A percentile compares a stretch with the other conserved stretches of the same genome.
Evolutionary conservation across 2,797 vertebrate species (phyloP).

Genomic region (Phalloptychus januarius): DNA sequence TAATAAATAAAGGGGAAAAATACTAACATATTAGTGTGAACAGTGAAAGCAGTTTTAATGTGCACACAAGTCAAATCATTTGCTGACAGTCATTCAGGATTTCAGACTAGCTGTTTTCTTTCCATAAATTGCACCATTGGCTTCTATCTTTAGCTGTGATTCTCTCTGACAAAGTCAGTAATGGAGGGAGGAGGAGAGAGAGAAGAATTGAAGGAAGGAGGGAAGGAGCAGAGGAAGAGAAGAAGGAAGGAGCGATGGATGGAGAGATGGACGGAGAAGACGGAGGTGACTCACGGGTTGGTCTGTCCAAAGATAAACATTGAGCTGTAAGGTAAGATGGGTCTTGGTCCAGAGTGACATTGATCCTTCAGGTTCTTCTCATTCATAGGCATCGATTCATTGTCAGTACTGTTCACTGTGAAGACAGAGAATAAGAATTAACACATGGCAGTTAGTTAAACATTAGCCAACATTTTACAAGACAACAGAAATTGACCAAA

Average conservation of each 20-base stretch:
- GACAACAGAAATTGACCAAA: background rate
- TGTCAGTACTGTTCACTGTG: slow-evolving; percentile 90
- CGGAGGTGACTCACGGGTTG: slow-evolving; percentile 89
- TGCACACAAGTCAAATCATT: background rate
- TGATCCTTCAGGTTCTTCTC: slow-evolving; percentile 88
- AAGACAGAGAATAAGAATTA: slow-evolving; percentile 10
- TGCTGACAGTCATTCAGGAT: background rate
- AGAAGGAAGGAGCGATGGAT: background rate
- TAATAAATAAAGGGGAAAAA: background rate
- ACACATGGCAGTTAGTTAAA: background rate
- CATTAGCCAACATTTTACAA: background rate
- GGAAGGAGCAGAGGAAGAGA: background rate
- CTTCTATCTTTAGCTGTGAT: background rate
- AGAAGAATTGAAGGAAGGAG: background rate
- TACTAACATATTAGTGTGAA: background rate
- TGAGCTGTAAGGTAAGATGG: slow-evolving; percentile 94
- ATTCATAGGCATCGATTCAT: slow-evolving; percentile 84
- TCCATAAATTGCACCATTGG: background rate
- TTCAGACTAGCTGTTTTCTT: background rate
- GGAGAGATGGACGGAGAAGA: background rate
- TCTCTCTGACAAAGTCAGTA: background rate
- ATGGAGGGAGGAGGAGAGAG: background rate
- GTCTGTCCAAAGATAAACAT: slow-evolving; percentile 94
- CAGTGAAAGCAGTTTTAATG: background rate
- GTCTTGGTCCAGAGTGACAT: slow-evolving; percentile 82